Conservation (phyloP, 2,113 vertebrate genomes). For the Isurus oxyrinchus region DNA sequence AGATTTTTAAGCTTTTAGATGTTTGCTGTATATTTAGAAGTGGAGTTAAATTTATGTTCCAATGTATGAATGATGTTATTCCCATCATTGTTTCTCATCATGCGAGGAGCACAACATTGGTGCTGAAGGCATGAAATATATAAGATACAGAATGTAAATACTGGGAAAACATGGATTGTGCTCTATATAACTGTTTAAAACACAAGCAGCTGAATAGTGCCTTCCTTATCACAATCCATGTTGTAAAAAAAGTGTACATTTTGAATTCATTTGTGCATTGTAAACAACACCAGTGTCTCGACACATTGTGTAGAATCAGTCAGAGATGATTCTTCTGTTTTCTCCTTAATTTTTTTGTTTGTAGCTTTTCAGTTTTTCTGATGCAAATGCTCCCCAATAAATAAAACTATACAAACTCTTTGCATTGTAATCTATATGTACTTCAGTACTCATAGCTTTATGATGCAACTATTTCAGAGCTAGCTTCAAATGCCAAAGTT, state of each 20-base stretch:
- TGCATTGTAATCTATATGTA: conserved; percentile 19
- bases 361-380: conserved; percentile 61
- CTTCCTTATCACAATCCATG: conserved; percentile 54
- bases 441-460: background rate
- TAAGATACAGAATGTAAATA: conserved; percentile 52
- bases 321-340: conserved; percentile 52
- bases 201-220: conserved; percentile 58
- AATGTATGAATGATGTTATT: conserved; percentile 26
- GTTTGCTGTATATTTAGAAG: conserved; percentile 36
- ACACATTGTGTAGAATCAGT: conserved; percentile 58
- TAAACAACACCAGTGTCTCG: conserved; percentile 49
- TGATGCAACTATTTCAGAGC: background rate
- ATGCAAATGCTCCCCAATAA: conserved; percentile 63
- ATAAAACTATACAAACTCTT: conserved; percentile 38
- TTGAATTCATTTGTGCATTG: conserved; percentile 54
- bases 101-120: background rate
- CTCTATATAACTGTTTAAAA: conserved; percentile 46
- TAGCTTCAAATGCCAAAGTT: background rate
- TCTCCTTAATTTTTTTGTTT: conserved; percentile 56
- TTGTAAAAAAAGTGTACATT: conserved; percentile 46
- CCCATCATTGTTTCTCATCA: conserved; percentile 19
- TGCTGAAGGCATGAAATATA: conserved; percentile 31
- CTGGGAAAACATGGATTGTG: conserved; percentile 56
- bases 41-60: conserved; percentile 19
- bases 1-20: conserved; percentile 32